Conservation (phyloP, 2,797 vertebrate genomes). For the Myotis findleyi region DNA sequence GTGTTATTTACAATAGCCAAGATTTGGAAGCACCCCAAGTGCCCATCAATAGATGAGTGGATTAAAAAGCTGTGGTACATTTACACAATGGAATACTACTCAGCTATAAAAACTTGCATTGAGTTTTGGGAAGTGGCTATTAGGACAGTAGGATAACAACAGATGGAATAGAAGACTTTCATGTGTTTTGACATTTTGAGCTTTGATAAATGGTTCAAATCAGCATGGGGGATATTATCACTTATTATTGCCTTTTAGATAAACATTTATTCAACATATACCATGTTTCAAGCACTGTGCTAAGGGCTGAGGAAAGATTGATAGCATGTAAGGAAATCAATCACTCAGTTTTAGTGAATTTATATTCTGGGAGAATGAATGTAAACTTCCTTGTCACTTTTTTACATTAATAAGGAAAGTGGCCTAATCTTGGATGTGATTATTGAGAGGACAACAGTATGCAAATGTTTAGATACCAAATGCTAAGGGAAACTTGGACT, state of each 20-base stretch:
- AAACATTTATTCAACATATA: not conserved
- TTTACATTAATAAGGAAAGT: slow-evolving; percentile 7
- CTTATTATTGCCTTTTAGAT: slow-evolving; percentile 15
- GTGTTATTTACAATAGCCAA: not conserved
- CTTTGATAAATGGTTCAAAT: slow-evolving; percentile 27
- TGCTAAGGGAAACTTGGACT: not conserved
- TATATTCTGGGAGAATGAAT: not conserved
- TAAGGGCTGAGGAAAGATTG: not conserved
- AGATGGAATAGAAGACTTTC: not conserved
- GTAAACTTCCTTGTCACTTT: not conserved
- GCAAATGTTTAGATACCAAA: slow-evolving; percentile 7
- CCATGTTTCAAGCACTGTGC: not conserved
- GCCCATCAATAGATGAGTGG: not conserved
- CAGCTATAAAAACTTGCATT: not conserved
- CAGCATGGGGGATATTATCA: not conserved
- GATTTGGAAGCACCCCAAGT: not conserved
- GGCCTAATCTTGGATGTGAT: not conserved
- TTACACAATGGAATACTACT: not conserved
- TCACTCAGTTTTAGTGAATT: slow-evolving; percentile 24
- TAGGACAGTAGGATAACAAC: not conserved
- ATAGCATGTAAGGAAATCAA: slow-evolving; percentile 41
- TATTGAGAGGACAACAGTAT: not conserved
- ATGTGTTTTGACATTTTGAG: not conserved
- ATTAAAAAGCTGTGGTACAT: not conserved
- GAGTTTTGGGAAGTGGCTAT: not conserved